phyloP scores from a whole-genome alignment of 2,797 vertebrate genomes.

The Rousettus madagascariensis region DNA sequence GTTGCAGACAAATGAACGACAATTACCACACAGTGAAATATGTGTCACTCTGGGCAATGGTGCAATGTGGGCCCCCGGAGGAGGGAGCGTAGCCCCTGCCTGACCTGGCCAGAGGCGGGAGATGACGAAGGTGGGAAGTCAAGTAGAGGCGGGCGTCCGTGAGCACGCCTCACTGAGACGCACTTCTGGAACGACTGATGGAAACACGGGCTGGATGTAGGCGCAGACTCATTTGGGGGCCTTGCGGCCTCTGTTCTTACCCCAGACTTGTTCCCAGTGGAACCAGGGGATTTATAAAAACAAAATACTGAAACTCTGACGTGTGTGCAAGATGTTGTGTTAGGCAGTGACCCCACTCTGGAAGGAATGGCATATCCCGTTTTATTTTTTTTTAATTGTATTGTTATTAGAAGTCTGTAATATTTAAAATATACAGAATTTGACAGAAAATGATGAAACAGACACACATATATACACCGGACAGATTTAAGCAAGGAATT shows the following conservation, averaged over 20 bases:
- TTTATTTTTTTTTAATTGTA: neutral
- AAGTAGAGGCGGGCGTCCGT: rapidly evolving
- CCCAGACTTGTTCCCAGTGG: neutral
- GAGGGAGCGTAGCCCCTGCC: neutral
- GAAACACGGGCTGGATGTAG: rapidly evolving
- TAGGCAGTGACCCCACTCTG: neutral
- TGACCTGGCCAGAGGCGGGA: neutral
- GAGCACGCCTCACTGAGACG: rapidly evolving
- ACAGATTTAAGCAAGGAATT: neutral
- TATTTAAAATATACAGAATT: neutral
- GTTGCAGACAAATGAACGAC: neutral
- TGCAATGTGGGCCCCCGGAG: neutral
- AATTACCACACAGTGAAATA: neutral
- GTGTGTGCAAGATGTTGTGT: neutral
- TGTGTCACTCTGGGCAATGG: neutral
- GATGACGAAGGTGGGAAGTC: neutral
- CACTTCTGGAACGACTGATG: rapidly evolving
- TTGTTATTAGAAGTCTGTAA: neutral
- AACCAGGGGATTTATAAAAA: neutral
- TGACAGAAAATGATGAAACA: neutral
- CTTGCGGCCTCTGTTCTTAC: neutral
- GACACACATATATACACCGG: neutral
- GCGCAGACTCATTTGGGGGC: rapidly evolving
- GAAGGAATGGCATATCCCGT: neutral
- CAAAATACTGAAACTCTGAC: neutral